A percentile compares a stretch with the other conserved stretches of the same genome.
phyloP scores from a whole-genome alignment of 2,113 vertebrate genomes.

The Catharus fuscescens region DNA sequence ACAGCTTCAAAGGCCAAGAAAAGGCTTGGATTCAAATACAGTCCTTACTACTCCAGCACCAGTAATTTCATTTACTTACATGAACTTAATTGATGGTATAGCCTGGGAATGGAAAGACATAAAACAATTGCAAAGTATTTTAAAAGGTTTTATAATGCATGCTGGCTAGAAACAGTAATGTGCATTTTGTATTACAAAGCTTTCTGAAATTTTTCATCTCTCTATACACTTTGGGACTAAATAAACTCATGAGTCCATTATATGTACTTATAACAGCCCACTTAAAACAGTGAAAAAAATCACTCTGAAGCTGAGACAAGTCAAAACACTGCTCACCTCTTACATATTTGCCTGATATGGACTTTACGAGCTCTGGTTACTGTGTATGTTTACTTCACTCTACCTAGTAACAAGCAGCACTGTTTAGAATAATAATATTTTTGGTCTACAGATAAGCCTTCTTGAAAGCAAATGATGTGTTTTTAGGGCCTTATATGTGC shows the following conservation, averaged over 20 bases:
- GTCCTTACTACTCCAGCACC: not conserved
- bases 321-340: not conserved
- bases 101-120: constrained; percentile 38
- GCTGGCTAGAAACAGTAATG: not conserved
- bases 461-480: not conserved
- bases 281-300: constrained; percentile 20
- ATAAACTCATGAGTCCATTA: not conserved
- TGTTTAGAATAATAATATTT: not conserved
- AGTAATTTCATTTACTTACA: constrained; percentile 9
- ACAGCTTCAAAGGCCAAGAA: constrained; percentile 13
- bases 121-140: constrained; percentile 32
- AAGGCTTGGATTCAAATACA: constrained; percentile 5
- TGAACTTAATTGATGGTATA: constrained; percentile 4
- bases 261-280: not conserved
- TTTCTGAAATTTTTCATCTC: constrained; percentile 25
- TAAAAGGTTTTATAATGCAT: not conserved
- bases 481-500: accelerated
- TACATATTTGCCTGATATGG: not conserved
- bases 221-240: not conserved
- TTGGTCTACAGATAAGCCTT: not conserved
- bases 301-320: not conserved
- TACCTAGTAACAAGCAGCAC: not conserved
- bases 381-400: not conserved
- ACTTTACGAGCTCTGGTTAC: not conserved
- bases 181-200: constrained; percentile 23